Evolutionary conservation across 2,113 vertebrate species (phyloP), one percentile per base, ranked within the genome.

Genomic region (Lichenostomus cassidix): DNA sequence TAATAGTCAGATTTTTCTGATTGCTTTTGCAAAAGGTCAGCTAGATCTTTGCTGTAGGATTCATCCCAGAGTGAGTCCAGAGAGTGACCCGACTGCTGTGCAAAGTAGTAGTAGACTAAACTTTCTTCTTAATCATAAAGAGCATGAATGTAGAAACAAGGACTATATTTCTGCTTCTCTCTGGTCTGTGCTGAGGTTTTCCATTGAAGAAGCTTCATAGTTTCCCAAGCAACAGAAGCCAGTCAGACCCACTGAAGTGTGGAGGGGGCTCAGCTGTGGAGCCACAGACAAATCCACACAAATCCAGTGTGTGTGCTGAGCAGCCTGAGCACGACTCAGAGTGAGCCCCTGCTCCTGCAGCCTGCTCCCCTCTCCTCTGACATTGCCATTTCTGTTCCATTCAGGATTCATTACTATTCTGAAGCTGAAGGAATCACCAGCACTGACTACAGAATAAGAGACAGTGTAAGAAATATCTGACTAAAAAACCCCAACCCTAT

Each of bases 281-380:
- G 52, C 31, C 35, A 9, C 23, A 65, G 37, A 0, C 5, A 2
- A 39, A 39, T 39, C 39, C 39, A 39, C 39, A 39, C 39, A 11
- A 39, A 9, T 44, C 9, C 15, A 62, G 47, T 25, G 4, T 0
- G 1, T 28, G 59, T 74, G 18, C 1, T 5, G 29, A 52, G 70
- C 50, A 74, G 46, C 46, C 60, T 82, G 69, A 19, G 1, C n/a
- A 33, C 13, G 19, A 33, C 60, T 69, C 3, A 13, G 60, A 33
- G 33, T 12, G 13, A 60, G 12, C 8, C 29, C 5, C 35, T 67
- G 63, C 50, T 37, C 67, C 42, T 16, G 28, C 47, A 87, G 68
- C 63, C n/a, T 55, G 12, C 46, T 76, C 29, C 20, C 21, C 15
- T 41, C 35, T 83, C 22, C 21, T 76, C 27, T 56, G 55, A n/a